phyloP scores from a whole-genome alignment of 2,113 vertebrate species.

The Hemichromis elongatus region DNA sequence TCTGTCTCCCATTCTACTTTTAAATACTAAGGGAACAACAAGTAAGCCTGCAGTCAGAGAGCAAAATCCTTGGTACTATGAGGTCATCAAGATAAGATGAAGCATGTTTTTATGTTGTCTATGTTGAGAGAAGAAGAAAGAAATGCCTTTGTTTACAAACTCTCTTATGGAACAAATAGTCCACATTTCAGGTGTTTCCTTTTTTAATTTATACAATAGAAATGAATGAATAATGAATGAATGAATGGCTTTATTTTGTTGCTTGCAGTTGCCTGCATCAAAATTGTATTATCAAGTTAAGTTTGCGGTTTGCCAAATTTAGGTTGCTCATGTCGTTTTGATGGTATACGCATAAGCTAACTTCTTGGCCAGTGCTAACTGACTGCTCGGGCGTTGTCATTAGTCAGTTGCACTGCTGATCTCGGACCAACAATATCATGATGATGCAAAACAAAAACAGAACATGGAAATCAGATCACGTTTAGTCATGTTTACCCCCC shows the following conservation, averaged over 20 bases:
- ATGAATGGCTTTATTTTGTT: too few relatives aligned
- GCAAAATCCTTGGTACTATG: not conserved
- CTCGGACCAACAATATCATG: not conserved
- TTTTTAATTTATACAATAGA: not conserved
- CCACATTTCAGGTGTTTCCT: not conserved
- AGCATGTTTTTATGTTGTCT: too few relatives aligned
- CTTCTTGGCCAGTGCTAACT: not conserved
- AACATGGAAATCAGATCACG: not conserved
- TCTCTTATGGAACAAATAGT: not conserved
- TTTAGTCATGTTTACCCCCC: not conserved
- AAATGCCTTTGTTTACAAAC: not conserved
- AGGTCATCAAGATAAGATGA: not conserved
- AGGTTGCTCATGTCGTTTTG: not conserved
- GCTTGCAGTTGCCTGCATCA: too few relatives aligned
- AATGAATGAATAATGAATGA: too few relatives aligned
- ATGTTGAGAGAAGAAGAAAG: fast-evolving
- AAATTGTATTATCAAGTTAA: not conserved
- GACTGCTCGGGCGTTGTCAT: not conserved
- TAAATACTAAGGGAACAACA: not conserved
- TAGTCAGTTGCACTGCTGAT: not conserved
- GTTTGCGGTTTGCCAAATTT: not conserved
- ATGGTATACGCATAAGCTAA: not conserved
- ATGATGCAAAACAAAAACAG: not conserved
- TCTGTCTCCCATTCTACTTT: not conserved
- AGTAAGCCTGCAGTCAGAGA: not conserved